Percentiles rank a stretch among this genome's conserved stretches.
Evolutionary conservation across 2,113 vertebrate genomes (phyloP).

Genomic region (Montifringilla adamsi): DNA sequence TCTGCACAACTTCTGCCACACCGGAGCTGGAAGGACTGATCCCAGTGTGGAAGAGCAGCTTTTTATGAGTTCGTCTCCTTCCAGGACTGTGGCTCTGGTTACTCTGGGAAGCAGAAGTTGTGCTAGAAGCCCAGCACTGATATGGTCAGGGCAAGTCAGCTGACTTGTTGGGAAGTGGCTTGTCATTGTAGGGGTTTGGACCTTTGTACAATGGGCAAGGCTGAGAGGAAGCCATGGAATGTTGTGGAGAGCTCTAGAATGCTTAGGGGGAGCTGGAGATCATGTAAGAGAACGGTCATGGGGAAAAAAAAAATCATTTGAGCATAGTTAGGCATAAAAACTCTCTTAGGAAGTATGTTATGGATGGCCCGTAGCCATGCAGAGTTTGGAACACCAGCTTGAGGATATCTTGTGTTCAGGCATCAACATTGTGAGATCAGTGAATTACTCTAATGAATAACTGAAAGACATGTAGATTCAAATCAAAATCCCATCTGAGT

Average conservation of each 20-base stretch:
- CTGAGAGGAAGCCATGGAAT: not conserved
- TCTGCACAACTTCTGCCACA: not conserved
- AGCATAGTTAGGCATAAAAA: not conserved
- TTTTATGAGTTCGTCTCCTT: not conserved
- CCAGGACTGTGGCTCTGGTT: not conserved
- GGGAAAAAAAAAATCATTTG: not conserved
- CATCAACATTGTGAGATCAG: not conserved
- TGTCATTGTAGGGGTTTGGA: not conserved
- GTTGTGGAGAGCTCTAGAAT: not conserved
- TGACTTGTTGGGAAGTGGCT: fast-evolving
- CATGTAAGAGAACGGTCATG: not conserved
- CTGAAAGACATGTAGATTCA: not conserved
- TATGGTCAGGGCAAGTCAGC: not conserved
- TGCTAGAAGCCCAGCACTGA: not conserved
- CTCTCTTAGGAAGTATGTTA: not conserved
- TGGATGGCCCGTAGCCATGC: not conserved
- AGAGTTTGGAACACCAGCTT: not conserved
- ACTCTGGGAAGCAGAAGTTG: not conserved
- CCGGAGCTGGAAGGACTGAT: not conserved
- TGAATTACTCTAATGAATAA: not conserved
- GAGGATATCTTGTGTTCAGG: not conserved
- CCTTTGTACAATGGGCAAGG: not conserved
- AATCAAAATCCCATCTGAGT: not conserved
- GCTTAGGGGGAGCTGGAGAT: not conserved
- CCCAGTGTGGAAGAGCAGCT: not conserved